Evolutionary conservation across 2,888 invertebrate genomes (phyloP), one percentile per base, ranked within the genome.

Genomic region (Caenorhabditis macrosperma): DNA sequence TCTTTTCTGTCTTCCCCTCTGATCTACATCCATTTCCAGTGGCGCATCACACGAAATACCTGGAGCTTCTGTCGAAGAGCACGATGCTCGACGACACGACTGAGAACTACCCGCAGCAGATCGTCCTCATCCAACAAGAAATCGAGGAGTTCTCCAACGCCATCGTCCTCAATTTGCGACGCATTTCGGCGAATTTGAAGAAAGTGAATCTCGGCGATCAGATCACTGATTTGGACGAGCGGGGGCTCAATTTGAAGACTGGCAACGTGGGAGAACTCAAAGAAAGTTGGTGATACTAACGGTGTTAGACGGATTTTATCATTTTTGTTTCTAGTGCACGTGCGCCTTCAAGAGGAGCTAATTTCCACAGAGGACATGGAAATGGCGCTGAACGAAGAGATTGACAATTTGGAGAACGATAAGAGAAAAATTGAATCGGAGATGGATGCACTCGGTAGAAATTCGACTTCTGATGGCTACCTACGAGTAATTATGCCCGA

Each of bases 71-170:
- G 86, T 94, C 94, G 86, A 92, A 95, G 61, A 95, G 95, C 90
- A 94, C 95, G 91, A 94, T 94, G 0, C 95, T 95, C 93, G 94
- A 95, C 85, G 88, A 93, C 20, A 95, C 95, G 88, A 93, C 95
- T 91, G 91, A 93, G 50, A 83, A 48, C 15, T 78, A 75, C 63
- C 80, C 82, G 4, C 55, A 78, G 24, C 66, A 81, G 38, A 64
- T 77, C 35, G 44, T 59, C 0, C 22, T 78, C 24, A 24, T 79
- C 10, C 76, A 78, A 20, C 79, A 79, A 41, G 83, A 85, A 20
- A 57, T 80, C 38, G 85, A 85, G 64, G 84, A 84, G 38, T 78
- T 74, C 52, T 68, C 78, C 1, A 68, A 76, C 48, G 86, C 81
- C 10, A 63, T 85, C n/a, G 78, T 85, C 0, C 60, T 79, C 24